Evolutionary conservation across 1,140 invertebrate genomes (phyloP), one percentile per base, ranked within the genome.

Genomic region (Mamestra configurata): DNA sequence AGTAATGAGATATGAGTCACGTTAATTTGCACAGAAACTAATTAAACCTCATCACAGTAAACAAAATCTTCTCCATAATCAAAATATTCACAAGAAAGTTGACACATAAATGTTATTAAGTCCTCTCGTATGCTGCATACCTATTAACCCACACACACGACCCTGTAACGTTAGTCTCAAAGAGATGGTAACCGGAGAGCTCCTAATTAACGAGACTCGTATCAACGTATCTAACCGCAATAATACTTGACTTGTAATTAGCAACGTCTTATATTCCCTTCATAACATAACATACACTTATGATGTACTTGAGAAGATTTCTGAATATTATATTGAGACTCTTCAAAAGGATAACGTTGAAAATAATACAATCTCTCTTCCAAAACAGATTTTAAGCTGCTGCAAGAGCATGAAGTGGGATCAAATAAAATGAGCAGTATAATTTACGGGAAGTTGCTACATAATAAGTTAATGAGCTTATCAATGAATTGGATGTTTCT

Each of bases 221-320:
- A 57, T 73, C 46, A 73, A 73, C 70, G 37, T 68, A 70, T 72
- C 24, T 72, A 49, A 73, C 49, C 71, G 51, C 53, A 55, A 73
- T 73, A 73, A 73, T 57, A 57, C 71, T 57, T 57, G 49, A 73
- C 49, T 73, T 55, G 71, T 57, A 73, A 73, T 73, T 55, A 57
- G 64, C 22, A 46, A 1, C 53, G 53, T 57, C 49, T 73, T 40
- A 55, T 57, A 73, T 57, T 55, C 6, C 59, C n/a, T 10, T 73
- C 49, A 15, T 53, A 53, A 18, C 15, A 5, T 57, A 18, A 37
- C 40, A 15, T 35, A 4, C 22, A 18, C 3, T 40, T 22, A 71
- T 61, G n/a, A 37, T 8, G 27, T 37, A n/a, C 59, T 61, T 37
- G 55, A 61, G 31, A 27, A 8, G 13, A 59, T 59, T 61, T 8